Evolutionary conservation across 2,888 invertebrate species (phyloP), one percentile per base, ranked within the genome.

Genomic region (Catocala sponsa): DNA sequence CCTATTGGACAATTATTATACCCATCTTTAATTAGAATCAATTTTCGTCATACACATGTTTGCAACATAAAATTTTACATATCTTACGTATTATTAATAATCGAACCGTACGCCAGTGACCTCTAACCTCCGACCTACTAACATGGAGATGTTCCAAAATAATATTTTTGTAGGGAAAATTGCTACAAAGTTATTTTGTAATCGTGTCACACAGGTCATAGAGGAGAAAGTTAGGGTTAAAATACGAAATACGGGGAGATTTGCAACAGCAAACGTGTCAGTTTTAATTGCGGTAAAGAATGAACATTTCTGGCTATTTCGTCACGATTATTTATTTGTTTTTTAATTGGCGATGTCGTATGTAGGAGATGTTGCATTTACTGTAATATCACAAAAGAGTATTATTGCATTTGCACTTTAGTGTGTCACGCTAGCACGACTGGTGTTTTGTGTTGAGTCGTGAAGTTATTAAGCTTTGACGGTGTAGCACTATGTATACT

Each of bases 181-280:
- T 68, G 71, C 56, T 60, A 60, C 51, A 63, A 56, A 64, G 47
- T 46, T 59, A 72, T 94, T 90, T 85, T 85, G 87, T 82, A 93
- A 94, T 79, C 82, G 63, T 88, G 90, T 70, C 87, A 86, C 86
- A 84, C 74, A 84, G 91, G 90, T 90, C 94, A 94, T 89, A 92
- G 95, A 94, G 94, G 95, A 94, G 94, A 95, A 95, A 88, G 79
- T 72, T 56, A 48, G 54, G 41, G 55, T 66, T 64, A 52, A 33
- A 33, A 38, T 6, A 41, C 25, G 25, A 25, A 44, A 42, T 11
- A 41, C 41, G 6, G 33, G 33, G 41, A n/a, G 33, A 11, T 53
- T 41, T 38, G 33, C n/a, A 32, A 44, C 11, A 47, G 9, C 7
- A 42, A 9, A 54, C 13, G 9, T 46, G 46, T 44, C 44, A 46